Evolutionary conservation across 1,140 invertebrate genomes (phyloP), one percentile per base, ranked within the genome.

Genomic region (Ostrea denselamellosa): DNA sequence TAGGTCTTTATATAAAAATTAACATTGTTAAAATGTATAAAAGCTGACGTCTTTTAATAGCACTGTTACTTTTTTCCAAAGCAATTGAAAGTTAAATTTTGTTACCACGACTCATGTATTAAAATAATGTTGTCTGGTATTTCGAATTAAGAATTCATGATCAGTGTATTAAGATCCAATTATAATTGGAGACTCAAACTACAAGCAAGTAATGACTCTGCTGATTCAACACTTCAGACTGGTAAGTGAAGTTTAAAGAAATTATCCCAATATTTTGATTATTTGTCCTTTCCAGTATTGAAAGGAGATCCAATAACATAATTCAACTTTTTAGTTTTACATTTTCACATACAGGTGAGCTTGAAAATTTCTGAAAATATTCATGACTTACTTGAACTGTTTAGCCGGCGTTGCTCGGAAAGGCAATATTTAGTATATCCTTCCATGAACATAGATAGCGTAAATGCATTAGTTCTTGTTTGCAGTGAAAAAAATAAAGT

Each of bases 351-450:
- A 62, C 56, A 62, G n/a, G 56, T 62, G 17, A 62, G 17, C 56
- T 19, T 62, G 2, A 62, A 7, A 19, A 77, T 77, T 77, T 77
- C 22, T 10, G 14, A 9, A 77, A 77, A 77, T 8, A 77, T 34
- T 34, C 8, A 77, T 7, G 8, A 77, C 68, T 77, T 77, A 77
- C 68, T 77, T 77, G 68, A 77, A 77, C 68, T 28, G 28, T 9
- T 77, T 22, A 77, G 68, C 68, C 68, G 28, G 68, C 25, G 22
- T 34, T 77, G 68, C 68, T 77, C 14, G 68, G 68, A 77, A 77
- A 77, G 68, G 68, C 68, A 77, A 77, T 77, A 77, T 77, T 77
- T 25, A 77, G 25, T 77, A 77, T 77, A 77, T 77, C 68, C 68
- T 77, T 77, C 68, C 68, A 77, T 77, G 68, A 77, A 77, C 25